Evolutionary conservation across 2,888 invertebrate genomes (phyloP), one percentile per base, ranked within the genome.

Genomic region (Candidula unifasciata): DNA sequence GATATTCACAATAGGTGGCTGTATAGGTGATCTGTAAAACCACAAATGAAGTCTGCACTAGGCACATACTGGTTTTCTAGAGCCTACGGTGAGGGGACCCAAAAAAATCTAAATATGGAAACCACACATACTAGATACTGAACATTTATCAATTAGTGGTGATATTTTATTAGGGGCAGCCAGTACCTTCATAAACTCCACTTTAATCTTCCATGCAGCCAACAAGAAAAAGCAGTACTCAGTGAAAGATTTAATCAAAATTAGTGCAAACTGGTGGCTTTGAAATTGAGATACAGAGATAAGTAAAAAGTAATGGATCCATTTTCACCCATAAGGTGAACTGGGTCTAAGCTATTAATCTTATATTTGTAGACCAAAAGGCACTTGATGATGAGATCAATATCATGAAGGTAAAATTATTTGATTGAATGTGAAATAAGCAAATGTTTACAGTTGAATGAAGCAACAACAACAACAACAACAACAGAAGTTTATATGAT

Each of bases 101-200:
- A 54, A n/a, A 30, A 33, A 0, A 16, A 30, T 54, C 74, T 54
- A 3, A 54, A 30, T 54, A 74, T 30, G 74, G 24, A 74, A 44
- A 57, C 54, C 54, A 74, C 74, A 74, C 54, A 3, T 54, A 74
- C 74, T 74, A 74, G 30, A 74, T 54, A 74, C 30, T 52, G 27
- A 54, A 74, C 54, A 74, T 44, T 52, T 27, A 60, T n/a, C 44
- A 52, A 10, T 73, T 44, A 54, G 74, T 30, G 16, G 24, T 54
- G 54, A 74, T 30, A 74, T 30, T 27, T 54, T 10, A 57, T 3
- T 33, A 52, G 24, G 1, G 54, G 37, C 54, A 54, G 13, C 10
- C 60, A 74, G 78, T 88, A 88, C 88, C 88, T 88, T 88, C 78
- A 87, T 83, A 77, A 84, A 83, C 80, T 87, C 88, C 87, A 87